A percentile compares a stretch with the other conserved stretches of the same genome.
Evolutionary conservation across 2,797 vertebrate species (phyloP).

Genomic region (Chrysocyon brachyurus): DNA sequence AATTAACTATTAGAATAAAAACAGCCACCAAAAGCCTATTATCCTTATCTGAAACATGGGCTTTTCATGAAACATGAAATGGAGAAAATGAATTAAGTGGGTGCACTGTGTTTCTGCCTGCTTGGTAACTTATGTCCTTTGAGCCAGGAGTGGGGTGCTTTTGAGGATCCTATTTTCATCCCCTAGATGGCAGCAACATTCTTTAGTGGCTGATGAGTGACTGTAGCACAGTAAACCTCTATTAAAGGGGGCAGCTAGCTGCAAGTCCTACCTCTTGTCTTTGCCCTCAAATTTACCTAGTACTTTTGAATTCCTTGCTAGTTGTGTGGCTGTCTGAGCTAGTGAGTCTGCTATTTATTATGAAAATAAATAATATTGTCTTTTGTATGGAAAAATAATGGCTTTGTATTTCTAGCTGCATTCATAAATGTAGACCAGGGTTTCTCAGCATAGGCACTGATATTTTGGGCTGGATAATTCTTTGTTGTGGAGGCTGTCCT

Average conservation of each 20-base stretch:
- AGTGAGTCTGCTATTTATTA: background rate
- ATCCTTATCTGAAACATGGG: background rate
- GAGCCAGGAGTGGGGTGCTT: background rate
- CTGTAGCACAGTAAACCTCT: background rate
- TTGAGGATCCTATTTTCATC: background rate
- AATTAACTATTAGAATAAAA: background rate
- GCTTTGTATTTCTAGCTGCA: background rate
- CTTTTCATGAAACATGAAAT: background rate
- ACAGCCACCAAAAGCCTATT: background rate
- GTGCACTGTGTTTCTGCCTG: fast-evolving
- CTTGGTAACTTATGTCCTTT: background rate
- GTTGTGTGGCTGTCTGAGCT: background rate
- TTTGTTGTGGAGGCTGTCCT: background rate
- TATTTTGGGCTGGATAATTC: background rate
- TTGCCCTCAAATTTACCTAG: background rate
- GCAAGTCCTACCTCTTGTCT: fast-evolving
- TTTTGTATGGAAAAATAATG: conserved; percentile 6
- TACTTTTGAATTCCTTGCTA: background rate
- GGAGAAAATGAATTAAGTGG: background rate
- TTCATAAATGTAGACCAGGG: background rate
- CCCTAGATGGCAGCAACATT: conserved; percentile 78
- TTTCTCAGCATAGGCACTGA: background rate
- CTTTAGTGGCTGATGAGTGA: background rate
- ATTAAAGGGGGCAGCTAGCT: background rate
- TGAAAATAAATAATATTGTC: background rate